Evolutionary conservation across 2,888 invertebrate genomes (phyloP), one percentile per base, ranked within the genome.

Genomic region (Rotaria magnacalcarata): DNA sequence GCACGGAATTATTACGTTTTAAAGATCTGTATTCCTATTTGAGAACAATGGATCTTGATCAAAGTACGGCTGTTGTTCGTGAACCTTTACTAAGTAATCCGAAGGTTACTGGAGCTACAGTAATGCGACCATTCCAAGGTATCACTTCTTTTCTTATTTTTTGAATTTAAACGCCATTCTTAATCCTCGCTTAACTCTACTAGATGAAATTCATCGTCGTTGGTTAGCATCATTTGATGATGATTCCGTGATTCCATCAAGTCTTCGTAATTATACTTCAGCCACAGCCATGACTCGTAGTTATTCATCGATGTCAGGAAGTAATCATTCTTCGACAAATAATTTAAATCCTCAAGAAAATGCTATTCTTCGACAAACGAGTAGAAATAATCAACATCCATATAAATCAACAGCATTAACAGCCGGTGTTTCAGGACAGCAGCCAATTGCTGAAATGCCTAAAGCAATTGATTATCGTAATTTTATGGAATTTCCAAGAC

Each of bases 121-220:
- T 90, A 90, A 87, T 87, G 91, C 27, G 88, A 90, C 67, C 90
- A 90, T 89, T 90, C 90, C 88, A 89, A 89, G 86, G 90, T 90
- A n/a, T 88, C 90, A 80, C 87, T 88, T 75, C 19, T 1, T 43
- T 14, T 75, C 8, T 43, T 60, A 2, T 34, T 34, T 67, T 34
- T 3, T 34, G 8, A 8, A 11, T 60, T 60, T 8, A 16, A 52
- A 52, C 27, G 4, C 5, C 34, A 7, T 34, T 21, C 2, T 7
- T 41, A 21, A 41, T 27, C n/a, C 21, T 74, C 19, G 19, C 14
- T 34, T 80, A 80, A 43, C 24, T 43, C 11, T 88, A 89, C 2
- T 86, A 88, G 16, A 88, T 89, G 50, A 88, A 90, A 85, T 43
- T 58, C 52, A 85, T 86, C 14, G 19, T 52, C 56, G 56, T 54